Conservation (phyloP, 1,140 invertebrate species). For the Eubasilissa regina region DNA sequence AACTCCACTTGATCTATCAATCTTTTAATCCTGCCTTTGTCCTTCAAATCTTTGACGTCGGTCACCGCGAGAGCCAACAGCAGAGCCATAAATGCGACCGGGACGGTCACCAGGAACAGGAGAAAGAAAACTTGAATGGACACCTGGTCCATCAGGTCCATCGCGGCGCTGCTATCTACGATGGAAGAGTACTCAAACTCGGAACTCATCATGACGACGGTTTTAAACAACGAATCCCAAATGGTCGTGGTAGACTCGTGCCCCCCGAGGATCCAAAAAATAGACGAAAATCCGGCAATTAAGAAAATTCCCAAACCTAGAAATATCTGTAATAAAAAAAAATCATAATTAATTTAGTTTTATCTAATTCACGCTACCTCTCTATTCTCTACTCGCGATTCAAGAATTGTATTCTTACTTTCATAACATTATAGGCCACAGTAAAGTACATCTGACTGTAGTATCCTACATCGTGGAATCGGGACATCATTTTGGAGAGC, state of each 20-base stretch:
- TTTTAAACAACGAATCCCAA: conserved; percentile 70
- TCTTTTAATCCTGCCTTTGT: conserved; percentile 70
- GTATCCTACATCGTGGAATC: conserved; percentile 72
- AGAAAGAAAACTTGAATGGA: conserved; percentile 74
- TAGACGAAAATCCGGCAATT: conserved; percentile 72
- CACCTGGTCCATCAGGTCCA: neutral
- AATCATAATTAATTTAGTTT: too few species aligned
- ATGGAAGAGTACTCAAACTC: conserved; percentile 69
- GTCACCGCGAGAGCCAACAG: too few species aligned
- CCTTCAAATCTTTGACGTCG: conserved; percentile 75
- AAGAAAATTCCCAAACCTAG: conserved; percentile 69
- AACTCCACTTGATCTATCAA: conserved; percentile 70
- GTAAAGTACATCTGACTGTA: too few species aligned
- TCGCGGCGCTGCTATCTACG: conserved; percentile 48
- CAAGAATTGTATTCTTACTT: conserved; percentile 62
- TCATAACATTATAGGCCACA: conserved; percentile 69
- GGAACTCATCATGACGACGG: conserved; percentile 75
- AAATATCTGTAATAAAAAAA: conserved; percentile 70
- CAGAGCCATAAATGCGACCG: too few species aligned
- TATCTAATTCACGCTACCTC: too few species aligned
- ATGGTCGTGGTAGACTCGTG: conserved; percentile 68
- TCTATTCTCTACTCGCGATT: too few species aligned
- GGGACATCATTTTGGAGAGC: conserved; percentile 71
- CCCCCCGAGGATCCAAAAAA: conserved; percentile 72
- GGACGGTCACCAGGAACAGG: conserved; percentile 74